Evolutionary conservation across 2,888 invertebrate genomes (phyloP), one percentile per base, ranked within the genome.

Genomic region (Morpho deidamia): DNA sequence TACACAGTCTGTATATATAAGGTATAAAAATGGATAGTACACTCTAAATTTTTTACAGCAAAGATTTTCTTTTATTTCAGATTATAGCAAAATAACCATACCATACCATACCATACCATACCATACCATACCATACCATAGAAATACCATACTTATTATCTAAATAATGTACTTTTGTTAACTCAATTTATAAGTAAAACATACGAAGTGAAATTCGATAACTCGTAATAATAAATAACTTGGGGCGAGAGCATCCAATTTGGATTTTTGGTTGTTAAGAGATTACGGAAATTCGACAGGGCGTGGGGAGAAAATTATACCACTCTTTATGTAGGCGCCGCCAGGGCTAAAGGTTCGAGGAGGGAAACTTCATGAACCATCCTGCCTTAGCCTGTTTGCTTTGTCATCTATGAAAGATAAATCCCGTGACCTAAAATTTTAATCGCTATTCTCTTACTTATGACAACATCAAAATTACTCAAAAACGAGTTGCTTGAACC

Each of bases 381-480:
- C 23, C 23, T 5, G 23, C 23, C 48, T 10, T 12, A 38, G 38
- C 37, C 37, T 82, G 78, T 83, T 81, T 81, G 80, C 78, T 69
- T 78, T 76, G 72, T 77, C 73, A 67, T 71, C 70, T 75, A 70
- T 75, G 78, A 77, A 77, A 74, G 69, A 71, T 69, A 71, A 75
- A 74, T 68, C 72, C 70, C 62, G 63, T 69, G 69, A 72, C 70
- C 63, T 71, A 81, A 81, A 72, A 81, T 84, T 78, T n/a, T 76
- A 80, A 81, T 79, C 77, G 73, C 77, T 78, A 76, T 77, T 76
- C 68, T 75, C 76, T 76, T 80, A 77, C 76, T 78, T 76, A 76
- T 68, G 65, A 61, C 65, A 67, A 71, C 71, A 66, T 65, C 60
- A 66, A 60, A 64, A 71, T 77, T 73, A 69, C 70, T 66, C 55